These are phyloP conservation scores for Dendrophyllia cribrosa DNA, from an alignment of 64 coral and sea anemone species.

Conservation along the genomic window DNA sequence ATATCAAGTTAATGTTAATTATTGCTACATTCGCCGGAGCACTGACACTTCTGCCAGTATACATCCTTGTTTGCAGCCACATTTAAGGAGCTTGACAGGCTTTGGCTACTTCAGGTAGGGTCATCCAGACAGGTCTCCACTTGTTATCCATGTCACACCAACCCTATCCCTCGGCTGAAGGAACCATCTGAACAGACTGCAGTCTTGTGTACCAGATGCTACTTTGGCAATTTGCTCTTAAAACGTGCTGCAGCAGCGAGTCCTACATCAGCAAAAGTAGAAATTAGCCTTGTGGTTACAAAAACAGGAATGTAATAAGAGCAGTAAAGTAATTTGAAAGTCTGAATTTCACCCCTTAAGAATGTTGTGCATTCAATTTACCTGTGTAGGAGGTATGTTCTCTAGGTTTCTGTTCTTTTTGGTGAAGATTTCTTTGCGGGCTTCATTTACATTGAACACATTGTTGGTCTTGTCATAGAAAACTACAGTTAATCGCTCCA, in stretches of 20 bases:
- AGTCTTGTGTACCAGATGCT: slow-evolving; percentile 22
- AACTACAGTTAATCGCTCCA: slow-evolving; percentile 48
- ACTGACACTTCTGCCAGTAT: not conserved
- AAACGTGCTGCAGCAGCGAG: slow-evolving; percentile 1
- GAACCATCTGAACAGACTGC: not conserved
- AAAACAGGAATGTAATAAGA: not conserved
- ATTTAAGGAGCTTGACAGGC: not conserved
- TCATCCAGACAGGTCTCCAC: slow-evolving; percentile 21
- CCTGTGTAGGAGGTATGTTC: slow-evolving; percentile 33
- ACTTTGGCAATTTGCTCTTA: slow-evolving; percentile 53
- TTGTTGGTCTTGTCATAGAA: slow-evolving; percentile 31
- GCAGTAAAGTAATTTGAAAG: not conserved
- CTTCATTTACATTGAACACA: slow-evolving; percentile 1
- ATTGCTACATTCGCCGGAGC: too few relatives aligned
- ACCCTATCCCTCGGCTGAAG: not conserved
- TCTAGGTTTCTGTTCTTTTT: slow-evolving; percentile 55
- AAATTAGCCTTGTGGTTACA: slow-evolving; percentile 32
- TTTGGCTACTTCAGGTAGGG: not conserved
- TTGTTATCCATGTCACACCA: not conserved
- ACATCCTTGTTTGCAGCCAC: not conserved
- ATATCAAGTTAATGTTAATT: too few relatives aligned
- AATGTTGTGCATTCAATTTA: slow-evolving; percentile 2
- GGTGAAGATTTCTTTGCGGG: slow-evolving; percentile 28
- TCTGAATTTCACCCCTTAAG: slow-evolving; percentile 21
- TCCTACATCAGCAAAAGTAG: slow-evolving; percentile 24